Conservation (phyloP, 2,113 vertebrate species). For the Sylvia atricapilla region DNA sequence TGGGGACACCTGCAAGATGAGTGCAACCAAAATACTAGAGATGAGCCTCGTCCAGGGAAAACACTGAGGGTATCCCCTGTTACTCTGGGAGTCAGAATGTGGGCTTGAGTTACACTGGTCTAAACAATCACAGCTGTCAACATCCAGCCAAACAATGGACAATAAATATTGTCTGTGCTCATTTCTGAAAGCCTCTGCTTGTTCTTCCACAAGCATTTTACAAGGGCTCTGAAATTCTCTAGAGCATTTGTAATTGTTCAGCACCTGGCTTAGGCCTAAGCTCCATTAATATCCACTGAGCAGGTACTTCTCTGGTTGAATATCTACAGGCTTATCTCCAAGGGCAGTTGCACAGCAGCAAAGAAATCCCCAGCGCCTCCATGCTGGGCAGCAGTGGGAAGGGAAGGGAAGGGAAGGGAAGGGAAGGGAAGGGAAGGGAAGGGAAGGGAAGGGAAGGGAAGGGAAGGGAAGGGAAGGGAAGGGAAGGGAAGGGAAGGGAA, state of each 20-base stretch:
- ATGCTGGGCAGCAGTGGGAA: not conserved
- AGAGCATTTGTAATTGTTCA: not conserved
- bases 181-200: not conserved
- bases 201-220: not conserved
- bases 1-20: not conserved
- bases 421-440: too few species aligned
- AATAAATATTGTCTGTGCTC: not conserved
- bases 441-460: too few species aligned
- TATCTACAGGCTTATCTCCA: not conserved
- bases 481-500: too few species aligned
- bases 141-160: not conserved
- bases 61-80: not conserved
- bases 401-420: not conserved
- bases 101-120: not conserved
- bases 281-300: not conserved
- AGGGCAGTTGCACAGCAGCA: not conserved
- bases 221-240: not conserved
- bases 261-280: not conserved
- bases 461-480: too few species aligned
- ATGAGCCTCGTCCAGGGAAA: not conserved
- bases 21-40: not conserved
- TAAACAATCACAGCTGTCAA: not conserved
- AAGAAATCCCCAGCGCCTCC: not conserved
- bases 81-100: not conserved
- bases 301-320: not conserved